Evolutionary conservation across 1,140 invertebrate genomes (phyloP).

Genomic region (Eupristina koningsbergeri): DNA sequence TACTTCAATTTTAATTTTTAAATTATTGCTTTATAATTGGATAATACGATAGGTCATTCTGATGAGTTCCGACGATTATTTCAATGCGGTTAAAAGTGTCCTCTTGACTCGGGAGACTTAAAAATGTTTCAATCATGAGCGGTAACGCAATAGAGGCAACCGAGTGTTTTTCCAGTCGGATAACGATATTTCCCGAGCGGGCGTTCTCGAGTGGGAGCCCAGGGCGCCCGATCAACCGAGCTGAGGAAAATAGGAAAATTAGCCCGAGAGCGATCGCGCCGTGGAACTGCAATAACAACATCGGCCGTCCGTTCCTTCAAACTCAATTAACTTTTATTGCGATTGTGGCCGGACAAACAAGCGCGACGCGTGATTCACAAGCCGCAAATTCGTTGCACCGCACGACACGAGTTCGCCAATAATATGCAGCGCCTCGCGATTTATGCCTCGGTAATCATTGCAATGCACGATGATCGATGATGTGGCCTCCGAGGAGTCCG

Average conservation of each 20-base stretch:
- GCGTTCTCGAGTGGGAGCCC: background rate
- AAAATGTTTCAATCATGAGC: background rate
- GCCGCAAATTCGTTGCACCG: background rate
- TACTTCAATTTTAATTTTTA: background rate
- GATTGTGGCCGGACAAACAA: background rate
- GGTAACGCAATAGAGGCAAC: no score
- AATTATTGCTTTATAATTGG: background rate
- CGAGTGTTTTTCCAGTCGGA: background rate
- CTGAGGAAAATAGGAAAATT: background rate
- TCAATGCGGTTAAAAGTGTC: background rate
- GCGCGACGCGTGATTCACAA: slow-evolving; percentile 18
- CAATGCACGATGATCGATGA: background rate
- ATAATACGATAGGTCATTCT: background rate
- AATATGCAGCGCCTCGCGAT: background rate
- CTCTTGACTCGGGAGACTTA: background rate
- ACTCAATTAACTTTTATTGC: slow-evolving; percentile 17
- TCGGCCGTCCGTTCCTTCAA: background rate
- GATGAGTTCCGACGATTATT: no score
- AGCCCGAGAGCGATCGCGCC: background rate
- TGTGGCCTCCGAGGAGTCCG: background rate
- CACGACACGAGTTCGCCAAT: background rate
- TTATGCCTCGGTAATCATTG: background rate
- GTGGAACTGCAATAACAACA: background rate
- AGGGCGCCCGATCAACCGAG: background rate
- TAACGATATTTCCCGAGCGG: background rate